These are phyloP conservation scores for Allobates femoralis DNA, from an alignment of 2,797 vertebrate genomes.

Conservation along the genomic window DNA sequence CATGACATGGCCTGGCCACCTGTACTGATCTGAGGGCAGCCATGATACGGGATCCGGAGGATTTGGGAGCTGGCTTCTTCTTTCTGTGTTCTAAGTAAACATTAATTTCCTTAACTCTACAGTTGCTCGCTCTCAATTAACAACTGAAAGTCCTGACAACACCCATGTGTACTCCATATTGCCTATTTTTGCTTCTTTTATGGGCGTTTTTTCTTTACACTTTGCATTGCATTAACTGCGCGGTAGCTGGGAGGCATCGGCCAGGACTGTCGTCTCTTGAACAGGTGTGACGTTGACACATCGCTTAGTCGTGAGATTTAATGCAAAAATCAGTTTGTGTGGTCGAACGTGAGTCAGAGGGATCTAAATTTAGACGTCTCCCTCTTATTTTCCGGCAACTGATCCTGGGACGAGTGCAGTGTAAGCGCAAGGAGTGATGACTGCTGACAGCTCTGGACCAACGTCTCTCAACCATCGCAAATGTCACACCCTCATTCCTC, in stretches of 20 bases:
- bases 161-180: too few species aligned
- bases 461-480: background rate
- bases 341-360: constrained; percentile 55
- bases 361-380: constrained; percentile 57
- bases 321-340: constrained; percentile 56
- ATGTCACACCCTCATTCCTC: constrained; percentile 2
- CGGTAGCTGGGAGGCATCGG: background rate
- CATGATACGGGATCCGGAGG: constrained; percentile 32
- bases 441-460: constrained; percentile 16
- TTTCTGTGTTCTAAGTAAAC: constrained; percentile 38
- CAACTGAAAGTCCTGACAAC: background rate
- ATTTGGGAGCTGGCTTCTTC: constrained; percentile 32
- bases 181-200: background rate
- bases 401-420: constrained; percentile 32
- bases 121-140: background rate
- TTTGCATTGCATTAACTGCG: background rate
- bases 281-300: constrained; percentile 59
- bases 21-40: constrained; percentile 53
- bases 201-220: background rate
- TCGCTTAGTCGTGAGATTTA: constrained; percentile 30
- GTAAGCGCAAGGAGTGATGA: constrained; percentile 34
- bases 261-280: background rate
- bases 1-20: constrained; percentile 44
- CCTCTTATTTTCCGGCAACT: constrained; percentile 52
- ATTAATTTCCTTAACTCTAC: constrained; percentile 23